Conservation (phyloP, 1,140 invertebrate species). For the Saccostrea cuccullata region DNA sequence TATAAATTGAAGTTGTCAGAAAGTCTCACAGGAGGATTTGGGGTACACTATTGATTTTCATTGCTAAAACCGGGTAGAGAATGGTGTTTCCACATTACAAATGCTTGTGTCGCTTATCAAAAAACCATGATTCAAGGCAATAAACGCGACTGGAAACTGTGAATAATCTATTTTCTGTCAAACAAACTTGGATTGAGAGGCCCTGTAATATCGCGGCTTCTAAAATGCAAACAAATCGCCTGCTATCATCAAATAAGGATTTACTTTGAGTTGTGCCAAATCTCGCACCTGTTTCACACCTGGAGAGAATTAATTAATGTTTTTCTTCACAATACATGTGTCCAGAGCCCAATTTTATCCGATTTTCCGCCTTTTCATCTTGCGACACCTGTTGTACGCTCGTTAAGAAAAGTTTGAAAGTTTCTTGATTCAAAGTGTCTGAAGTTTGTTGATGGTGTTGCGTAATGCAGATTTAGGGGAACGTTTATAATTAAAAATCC, state of each 20-base stretch:
- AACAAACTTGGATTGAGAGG: conserved; percentile 37
- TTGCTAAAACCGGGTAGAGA: conserved; percentile 3
- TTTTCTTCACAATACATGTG: conserved; percentile 37
- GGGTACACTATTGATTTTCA: conserved; percentile 32
- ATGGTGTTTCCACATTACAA: not conserved
- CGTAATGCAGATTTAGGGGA: conserved; percentile 1
- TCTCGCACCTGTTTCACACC: conserved; percentile 31
- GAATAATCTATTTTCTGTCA: conserved; percentile 38
- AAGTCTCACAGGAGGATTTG: not conserved
- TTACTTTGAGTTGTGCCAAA: conserved; percentile 36
- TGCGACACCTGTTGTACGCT: conserved; percentile 21
- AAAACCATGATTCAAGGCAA: conserved; percentile 23
- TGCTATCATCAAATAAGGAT: conserved; percentile 36
- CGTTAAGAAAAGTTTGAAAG: conserved; percentile 8
- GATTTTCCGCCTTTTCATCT: conserved; percentile 35
- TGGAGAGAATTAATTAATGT: conserved; percentile 36
- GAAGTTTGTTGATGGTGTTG: not conserved
- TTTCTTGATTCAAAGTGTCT: conserved; percentile 24
- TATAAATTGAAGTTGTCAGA: too few species aligned
- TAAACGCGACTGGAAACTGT: conserved; percentile 22
- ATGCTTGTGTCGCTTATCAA: conserved; percentile 37
- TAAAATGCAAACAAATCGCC: conserved; percentile 33
- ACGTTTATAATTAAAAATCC: conserved; percentile 26
- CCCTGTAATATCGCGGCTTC: conserved; percentile 27
- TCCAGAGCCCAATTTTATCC: conserved; percentile 30